Evolutionary conservation across 64 coral and sea anemone genomes (phyloP).

Genomic region (Dendrophyllia cribrosa): DNA sequence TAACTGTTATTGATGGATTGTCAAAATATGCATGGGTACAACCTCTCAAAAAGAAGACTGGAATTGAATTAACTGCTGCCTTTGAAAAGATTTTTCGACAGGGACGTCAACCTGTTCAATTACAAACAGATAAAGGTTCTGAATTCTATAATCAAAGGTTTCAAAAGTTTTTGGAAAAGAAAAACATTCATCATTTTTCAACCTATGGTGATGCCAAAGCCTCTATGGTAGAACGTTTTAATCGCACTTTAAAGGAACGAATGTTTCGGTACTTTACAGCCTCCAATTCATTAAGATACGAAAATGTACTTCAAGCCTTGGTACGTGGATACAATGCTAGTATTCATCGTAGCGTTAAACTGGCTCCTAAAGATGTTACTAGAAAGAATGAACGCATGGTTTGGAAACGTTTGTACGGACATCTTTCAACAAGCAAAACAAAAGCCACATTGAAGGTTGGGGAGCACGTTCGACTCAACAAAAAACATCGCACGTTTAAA

Average conservation of each 20-base stretch:
- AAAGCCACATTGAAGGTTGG: too few species aligned
- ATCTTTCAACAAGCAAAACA: too few species aligned
- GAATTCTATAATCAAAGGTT: slow-evolving; percentile 55
- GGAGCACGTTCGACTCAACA: too few species aligned
- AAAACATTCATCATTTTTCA: slow-evolving; percentile 42
- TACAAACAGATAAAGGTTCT: slow-evolving; percentile 30
- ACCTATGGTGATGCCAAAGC: slow-evolving; percentile 49
- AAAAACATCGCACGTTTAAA: slow-evolving; percentile 5
- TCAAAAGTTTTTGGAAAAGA: background rate
- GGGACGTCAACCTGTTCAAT: background rate
- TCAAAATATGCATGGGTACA: slow-evolving; percentile 32
- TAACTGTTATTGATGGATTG: slow-evolving; percentile 58
- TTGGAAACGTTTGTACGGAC: too few species aligned
- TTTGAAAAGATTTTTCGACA: background rate
- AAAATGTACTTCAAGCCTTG: slow-evolving; percentile 14
- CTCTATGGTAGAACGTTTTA: slow-evolving; percentile 47
- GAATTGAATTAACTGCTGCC: background rate
- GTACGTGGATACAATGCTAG: slow-evolving; percentile 4
- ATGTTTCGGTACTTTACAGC: slow-evolving; percentile 6
- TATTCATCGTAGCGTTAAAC: slow-evolving; percentile 44
- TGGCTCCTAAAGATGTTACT: background rate
- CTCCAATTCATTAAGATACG: background rate
- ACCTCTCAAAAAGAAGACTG: slow-evolving; percentile 41
- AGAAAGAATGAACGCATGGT: too few species aligned
- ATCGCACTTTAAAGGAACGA: slow-evolving; percentile 47